These are phyloP conservation scores for Notodonta dromedarius DNA, from an alignment of 2,888 invertebrate species.

Conservation along the genomic window DNA sequence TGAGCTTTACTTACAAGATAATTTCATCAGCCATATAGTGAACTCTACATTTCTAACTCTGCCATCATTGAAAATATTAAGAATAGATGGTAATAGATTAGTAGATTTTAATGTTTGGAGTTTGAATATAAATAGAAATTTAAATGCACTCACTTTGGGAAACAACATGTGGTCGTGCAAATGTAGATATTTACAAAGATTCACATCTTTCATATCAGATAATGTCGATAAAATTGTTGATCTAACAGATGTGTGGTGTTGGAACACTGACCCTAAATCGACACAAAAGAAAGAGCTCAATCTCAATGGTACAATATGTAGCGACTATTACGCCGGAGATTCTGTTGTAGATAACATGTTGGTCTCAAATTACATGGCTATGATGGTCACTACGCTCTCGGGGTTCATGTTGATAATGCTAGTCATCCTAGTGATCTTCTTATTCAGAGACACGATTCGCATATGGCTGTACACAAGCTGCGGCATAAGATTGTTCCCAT, in stretches of 20 bases:
- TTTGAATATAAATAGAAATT: constrained; percentile 85
- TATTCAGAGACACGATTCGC: constrained; percentile 93
- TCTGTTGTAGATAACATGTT: constrained; percentile 92
- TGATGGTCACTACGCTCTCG: constrained; percentile 91
- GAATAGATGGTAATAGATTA: constrained; percentile 93
- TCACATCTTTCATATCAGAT: constrained; percentile 91
- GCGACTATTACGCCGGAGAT: constrained; percentile 92
- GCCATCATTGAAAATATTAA: constrained; percentile 89
- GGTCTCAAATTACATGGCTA: constrained; percentile 92
- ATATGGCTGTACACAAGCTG: constrained; percentile 95
- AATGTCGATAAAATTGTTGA: constrained; percentile 91
- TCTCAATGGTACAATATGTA: constrained; percentile 93
- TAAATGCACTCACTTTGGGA: constrained; percentile 90
- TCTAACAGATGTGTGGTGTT: constrained; percentile 90
- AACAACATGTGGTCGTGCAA: constrained; percentile 96
- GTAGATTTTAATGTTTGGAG: constrained; percentile 91
- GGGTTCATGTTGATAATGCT: constrained; percentile 90
- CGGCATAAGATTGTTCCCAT: constrained; percentile 92
- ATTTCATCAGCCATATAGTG: constrained; percentile 89
- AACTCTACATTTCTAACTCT: constrained; percentile 91
- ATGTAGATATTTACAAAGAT: constrained; percentile 93
- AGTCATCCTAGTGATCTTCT: constrained; percentile 90
- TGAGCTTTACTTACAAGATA: constrained; percentile 94
- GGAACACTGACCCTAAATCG: constrained; percentile 87
- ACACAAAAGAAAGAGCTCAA: constrained; percentile 91